These are phyloP conservation scores for Fregetta grallaria DNA, from an alignment of 2,113 vertebrate genomes.

Conservation along the genomic window DNA sequence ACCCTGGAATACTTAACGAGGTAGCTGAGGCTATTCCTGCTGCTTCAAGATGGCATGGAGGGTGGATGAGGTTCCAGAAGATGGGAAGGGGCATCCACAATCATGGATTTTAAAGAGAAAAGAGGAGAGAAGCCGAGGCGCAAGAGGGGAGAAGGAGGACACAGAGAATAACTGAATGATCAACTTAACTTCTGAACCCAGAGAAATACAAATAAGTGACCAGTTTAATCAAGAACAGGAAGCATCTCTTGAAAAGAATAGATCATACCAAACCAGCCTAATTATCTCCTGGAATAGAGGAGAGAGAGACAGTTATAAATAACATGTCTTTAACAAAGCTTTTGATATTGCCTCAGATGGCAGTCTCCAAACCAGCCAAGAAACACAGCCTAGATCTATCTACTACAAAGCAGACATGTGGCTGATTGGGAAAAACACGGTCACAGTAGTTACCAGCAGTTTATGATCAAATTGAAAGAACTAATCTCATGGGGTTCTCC, in stretches of 20 bases:
- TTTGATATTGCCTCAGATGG: neutral
- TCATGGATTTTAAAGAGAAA: neutral
- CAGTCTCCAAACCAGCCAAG: neutral
- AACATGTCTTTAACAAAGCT: neutral
- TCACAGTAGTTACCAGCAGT: neutral
- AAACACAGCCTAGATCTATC: neutral
- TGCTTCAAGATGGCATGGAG: neutral
- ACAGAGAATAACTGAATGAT: neutral
- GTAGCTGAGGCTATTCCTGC: neutral
- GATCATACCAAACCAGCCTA: neutral
- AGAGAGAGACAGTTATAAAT: neutral
- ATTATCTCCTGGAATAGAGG: neutral
- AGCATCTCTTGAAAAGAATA: neutral
- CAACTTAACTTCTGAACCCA: neutral
- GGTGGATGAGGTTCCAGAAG: neutral
- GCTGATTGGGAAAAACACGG: neutral
- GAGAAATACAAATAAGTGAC: neutral
- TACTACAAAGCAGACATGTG: neutral
- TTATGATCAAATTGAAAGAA: neutral
- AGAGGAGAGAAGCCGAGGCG: neutral
- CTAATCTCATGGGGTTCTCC: neutral
- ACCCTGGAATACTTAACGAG: conserved; percentile 55
- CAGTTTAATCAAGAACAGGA: neutral
- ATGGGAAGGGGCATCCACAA: neutral
- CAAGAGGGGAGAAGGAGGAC: neutral